A percentile compares a stretch with the other conserved stretches of the same genome.
Conservation (phyloP, 2,888 invertebrate species). For the Formica aserva region DNA sequence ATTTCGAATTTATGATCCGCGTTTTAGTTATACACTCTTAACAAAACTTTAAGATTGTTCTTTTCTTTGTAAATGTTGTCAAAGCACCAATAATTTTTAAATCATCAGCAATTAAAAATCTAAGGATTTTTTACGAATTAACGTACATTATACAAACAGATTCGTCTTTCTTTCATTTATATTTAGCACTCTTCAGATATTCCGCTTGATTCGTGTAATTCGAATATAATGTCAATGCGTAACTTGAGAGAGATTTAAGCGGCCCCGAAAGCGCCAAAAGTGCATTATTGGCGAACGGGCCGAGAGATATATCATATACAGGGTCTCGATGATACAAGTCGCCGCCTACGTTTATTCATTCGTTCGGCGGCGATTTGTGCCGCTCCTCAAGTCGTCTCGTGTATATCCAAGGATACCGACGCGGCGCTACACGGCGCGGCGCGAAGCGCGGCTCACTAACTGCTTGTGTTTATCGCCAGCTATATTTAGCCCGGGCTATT, state of each 20-base stretch:
- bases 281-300: constrained; percentile 3
- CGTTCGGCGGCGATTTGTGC: background rate
- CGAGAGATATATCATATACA: background rate
- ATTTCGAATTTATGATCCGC: background rate
- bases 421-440: constrained; percentile 70
- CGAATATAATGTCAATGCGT: constrained; percentile 5
- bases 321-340: constrained; percentile 5
- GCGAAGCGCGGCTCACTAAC: constrained; percentile 77
- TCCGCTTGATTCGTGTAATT: background rate
- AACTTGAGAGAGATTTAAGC: background rate
- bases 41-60: background rate
- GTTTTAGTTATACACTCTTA: background rate
- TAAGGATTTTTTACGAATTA: background rate
- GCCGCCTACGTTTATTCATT: constrained; percentile 4
- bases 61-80: background rate
- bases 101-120: background rate
- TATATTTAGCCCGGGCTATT: constrained; percentile 83
- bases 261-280: background rate
- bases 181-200: background rate
- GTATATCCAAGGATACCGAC: constrained; percentile 71
- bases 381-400: constrained; percentile 44
- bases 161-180: background rate
- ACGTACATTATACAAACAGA: background rate
- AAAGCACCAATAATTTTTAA: background rate
- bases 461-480: constrained; percentile 83